These are phyloP conservation scores for Endomychus coccineus DNA, from an alignment of 2,888 invertebrate species.

Conservation along the genomic window DNA sequence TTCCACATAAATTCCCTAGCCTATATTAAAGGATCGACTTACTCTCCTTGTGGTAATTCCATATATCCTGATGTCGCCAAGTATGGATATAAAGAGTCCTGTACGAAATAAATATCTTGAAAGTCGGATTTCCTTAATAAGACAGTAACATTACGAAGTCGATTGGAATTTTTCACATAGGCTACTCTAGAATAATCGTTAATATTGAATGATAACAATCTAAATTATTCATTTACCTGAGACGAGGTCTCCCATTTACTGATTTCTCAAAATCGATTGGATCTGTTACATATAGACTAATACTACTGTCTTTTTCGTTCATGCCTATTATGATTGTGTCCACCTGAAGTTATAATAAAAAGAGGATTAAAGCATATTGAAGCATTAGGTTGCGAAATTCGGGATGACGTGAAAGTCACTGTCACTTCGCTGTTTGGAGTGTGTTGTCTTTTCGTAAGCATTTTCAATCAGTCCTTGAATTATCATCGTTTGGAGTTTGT, in stretches of 20 bases:
- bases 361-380: too few relatives aligned
- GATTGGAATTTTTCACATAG: slow-evolving; percentile 34
- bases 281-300: slow-evolving; percentile 50
- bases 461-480: too few relatives aligned
- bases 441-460: too few relatives aligned
- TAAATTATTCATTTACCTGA: slow-evolving; percentile 47
- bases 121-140: slow-evolving; percentile 37
- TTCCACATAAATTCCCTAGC: neutral
- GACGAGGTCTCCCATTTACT: slow-evolving; percentile 53
- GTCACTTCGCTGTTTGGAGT: too few relatives aligned
- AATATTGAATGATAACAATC: neutral
- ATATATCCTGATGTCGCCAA: slow-evolving; percentile 54
- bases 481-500: too few relatives aligned
- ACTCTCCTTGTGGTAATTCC: slow-evolving; percentile 54
- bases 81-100: slow-evolving; percentile 39
- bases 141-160: slow-evolving; percentile 37
- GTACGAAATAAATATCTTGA: slow-evolving; percentile 51
- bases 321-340: slow-evolving; percentile 41
- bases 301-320: slow-evolving; percentile 39
- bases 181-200: slow-evolving; percentile 34
- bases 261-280: slow-evolving; percentile 54
- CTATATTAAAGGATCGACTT: slow-evolving; percentile 22
- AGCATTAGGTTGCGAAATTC: too few relatives aligned
- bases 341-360: too few relatives aligned
- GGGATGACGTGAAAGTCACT: too few relatives aligned